Percentiles rank a stretch among this genome's conserved stretches.
These are phyloP conservation scores for Pseudococcus viburni DNA, from an alignment of 2,888 invertebrate species.

Conservation along the genomic window DNA sequence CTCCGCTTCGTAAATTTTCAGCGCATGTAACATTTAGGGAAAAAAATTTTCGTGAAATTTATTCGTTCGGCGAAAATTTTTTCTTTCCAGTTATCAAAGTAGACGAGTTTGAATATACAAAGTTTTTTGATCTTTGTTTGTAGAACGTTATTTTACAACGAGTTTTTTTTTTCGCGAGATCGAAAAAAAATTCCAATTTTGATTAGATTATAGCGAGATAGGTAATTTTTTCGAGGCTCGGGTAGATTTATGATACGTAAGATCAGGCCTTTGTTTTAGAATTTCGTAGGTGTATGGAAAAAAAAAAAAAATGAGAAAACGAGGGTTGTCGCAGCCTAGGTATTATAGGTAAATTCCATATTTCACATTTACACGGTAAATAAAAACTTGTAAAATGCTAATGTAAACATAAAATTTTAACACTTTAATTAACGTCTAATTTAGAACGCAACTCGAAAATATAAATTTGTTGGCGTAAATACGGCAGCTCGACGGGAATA, in stretches of 20 bases:
- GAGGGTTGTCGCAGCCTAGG: not conserved
- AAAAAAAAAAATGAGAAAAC: not conserved
- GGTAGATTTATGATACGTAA: not conserved
- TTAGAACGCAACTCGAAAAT: constrained; percentile 47
- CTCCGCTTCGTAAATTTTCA: not conserved
- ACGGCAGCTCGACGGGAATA: not conserved
- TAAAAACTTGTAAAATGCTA: constrained; percentile 43
- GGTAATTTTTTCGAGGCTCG: too few species aligned
- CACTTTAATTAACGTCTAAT: constrained; percentile 54
- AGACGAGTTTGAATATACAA: not conserved
- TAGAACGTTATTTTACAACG: not conserved
- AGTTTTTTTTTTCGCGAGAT: not conserved
- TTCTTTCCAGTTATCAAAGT: not conserved
- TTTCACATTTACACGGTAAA: constrained; percentile 29
- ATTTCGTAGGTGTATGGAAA: not conserved
- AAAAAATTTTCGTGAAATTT: constrained; percentile 13
- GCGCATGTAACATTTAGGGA: not conserved
- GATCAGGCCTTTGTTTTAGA: not conserved
- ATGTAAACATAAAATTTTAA: constrained; percentile 55
- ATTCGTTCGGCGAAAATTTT: not conserved
- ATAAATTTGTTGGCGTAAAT: constrained; percentile 49
- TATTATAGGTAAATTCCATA: constrained; percentile 17
- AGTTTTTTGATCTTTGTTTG: constrained; percentile 4
- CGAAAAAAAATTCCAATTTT: not conserved
- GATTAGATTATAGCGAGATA: not conserved